These are phyloP conservation scores for Spisula subtruncata DNA, from an alignment of 2,888 invertebrate genomes.

Conservation along the genomic window DNA sequence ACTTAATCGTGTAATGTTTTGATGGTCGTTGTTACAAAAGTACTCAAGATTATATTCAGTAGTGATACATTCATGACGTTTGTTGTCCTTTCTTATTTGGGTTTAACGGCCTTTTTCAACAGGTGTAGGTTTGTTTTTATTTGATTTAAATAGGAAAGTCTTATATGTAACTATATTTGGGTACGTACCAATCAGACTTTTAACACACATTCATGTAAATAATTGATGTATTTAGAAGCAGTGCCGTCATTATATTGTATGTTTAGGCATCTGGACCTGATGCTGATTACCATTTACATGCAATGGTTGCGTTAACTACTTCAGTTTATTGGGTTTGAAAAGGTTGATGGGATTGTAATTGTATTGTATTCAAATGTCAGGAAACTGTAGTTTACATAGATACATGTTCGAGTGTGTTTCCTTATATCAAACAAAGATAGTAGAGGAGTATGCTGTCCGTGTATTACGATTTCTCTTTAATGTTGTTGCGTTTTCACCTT, in stretches of 20 bases:
- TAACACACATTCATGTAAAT: conserved; percentile 2
- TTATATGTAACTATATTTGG: background rate
- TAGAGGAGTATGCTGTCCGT: too few species aligned
- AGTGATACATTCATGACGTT: too few species aligned
- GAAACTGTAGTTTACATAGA: background rate
- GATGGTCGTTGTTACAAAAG: too few species aligned
- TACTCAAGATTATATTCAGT: too few species aligned
- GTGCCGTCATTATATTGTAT: background rate
- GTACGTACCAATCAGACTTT: background rate
- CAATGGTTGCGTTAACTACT: background rate
- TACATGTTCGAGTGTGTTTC: too few species aligned
- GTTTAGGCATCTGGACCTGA: background rate
- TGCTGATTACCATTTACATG: background rate
- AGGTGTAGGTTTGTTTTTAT: background rate
- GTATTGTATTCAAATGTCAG: background rate
- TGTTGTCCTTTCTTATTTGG: too few species aligned
- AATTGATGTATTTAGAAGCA: conserved; percentile 11
- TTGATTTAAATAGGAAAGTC: background rate
- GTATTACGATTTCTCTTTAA: too few species aligned
- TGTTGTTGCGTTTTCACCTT: too few species aligned
- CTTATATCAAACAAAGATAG: too few species aligned
- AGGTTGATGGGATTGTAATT: background rate
- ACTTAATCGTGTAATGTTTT: too few species aligned
- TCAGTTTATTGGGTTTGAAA: background rate
- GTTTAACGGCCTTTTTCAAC: too few species aligned